Percentiles rank a stretch among this genome's conserved stretches.
Conservation (phyloP, 64 coral and sea anemone genomes). For the Pocillopora verrucosa region DNA sequence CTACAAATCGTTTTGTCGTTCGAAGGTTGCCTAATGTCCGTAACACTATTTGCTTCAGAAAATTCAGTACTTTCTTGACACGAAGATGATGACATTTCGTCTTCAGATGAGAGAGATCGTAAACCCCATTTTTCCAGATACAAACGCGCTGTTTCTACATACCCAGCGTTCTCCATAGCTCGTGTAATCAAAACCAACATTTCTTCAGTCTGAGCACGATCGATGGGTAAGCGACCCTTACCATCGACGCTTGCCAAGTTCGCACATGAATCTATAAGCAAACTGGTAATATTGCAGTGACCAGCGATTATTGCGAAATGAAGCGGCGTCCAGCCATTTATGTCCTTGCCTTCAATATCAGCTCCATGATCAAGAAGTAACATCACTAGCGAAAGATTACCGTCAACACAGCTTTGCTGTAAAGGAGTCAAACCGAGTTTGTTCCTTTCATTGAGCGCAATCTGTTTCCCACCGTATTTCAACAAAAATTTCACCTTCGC, state of each 20-base stretch:
- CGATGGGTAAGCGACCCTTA: conserved; percentile 51
- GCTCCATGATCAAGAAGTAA: conserved; percentile 56
- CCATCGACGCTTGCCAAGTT: conserved; percentile 43
- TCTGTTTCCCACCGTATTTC: conserved; percentile 58
- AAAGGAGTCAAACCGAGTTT: conserved; percentile 50
- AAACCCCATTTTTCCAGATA: conserved; percentile 64
- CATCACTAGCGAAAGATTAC: conserved; percentile 23
- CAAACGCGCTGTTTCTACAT: conserved; percentile 48
- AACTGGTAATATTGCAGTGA: conserved; percentile 33
- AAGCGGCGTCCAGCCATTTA: conserved; percentile 43
- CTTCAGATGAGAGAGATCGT: neutral
- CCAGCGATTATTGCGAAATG: conserved; percentile 37
- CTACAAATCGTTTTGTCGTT: neutral
- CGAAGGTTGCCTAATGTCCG: neutral
- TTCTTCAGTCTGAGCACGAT: conserved; percentile 32
- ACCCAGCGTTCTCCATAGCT: conserved; percentile 41
- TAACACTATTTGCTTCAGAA: neutral
- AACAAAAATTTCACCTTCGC: conserved; percentile 61
- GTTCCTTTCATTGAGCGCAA: conserved; percentile 43
- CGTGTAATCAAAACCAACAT: conserved; percentile 55
- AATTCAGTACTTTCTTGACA: conserved; percentile 23
- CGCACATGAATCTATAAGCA: conserved; percentile 57
- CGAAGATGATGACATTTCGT: conserved; percentile 32
- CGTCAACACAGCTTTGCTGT: conserved; percentile 56
- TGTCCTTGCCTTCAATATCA: conserved; percentile 26